These are phyloP conservation scores for Melanotaenia nigrans DNA, from an alignment of 2,797 vertebrate genomes.

Conservation along the genomic window DNA sequence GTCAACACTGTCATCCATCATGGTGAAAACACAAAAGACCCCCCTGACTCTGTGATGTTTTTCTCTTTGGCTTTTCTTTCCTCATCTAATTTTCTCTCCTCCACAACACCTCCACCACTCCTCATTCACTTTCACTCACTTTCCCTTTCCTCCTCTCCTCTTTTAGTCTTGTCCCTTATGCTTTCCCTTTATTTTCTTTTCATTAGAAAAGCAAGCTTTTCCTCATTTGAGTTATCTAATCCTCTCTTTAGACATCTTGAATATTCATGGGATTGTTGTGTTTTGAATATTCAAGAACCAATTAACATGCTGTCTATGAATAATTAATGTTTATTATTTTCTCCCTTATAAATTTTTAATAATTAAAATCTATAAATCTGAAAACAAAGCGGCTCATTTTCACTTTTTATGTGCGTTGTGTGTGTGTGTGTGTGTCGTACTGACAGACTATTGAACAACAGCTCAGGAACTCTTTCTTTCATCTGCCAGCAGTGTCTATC, in stretches of 20 bases:
- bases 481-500: slow-evolving; percentile 69
- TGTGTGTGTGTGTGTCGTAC: slow-evolving; percentile 36
- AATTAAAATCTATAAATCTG: slow-evolving; percentile 76
- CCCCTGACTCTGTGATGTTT: slow-evolving; percentile 61
- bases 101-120: slow-evolving; percentile 14
- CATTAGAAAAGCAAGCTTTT: slow-evolving; percentile 60
- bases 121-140: slow-evolving; percentile 41
- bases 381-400: slow-evolving; percentile 67
- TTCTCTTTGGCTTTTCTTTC: slow-evolving; percentile 38
- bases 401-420: slow-evolving; percentile 38
- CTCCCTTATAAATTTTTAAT: slow-evolving; percentile 69
- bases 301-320: slow-evolving; percentile 74
- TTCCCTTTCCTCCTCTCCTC: slow-evolving; percentile 30
- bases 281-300: slow-evolving; percentile 78
- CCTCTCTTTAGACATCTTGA: slow-evolving; percentile 60
- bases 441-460: slow-evolving; percentile 72
- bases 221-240: slow-evolving; percentile 68
- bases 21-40: slow-evolving; percentile 72
- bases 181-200: slow-evolving; percentile 44
- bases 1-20: slow-evolving; percentile 79
- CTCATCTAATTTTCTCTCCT: slow-evolving; percentile 49
- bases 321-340: slow-evolving; percentile 77
- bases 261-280: slow-evolving; percentile 76
- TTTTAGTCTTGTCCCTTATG: slow-evolving; percentile 9
- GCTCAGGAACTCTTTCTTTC: slow-evolving; percentile 73